Percentiles rank a stretch among this genome's conserved stretches.
phyloP scores from a whole-genome alignment of 2,113 vertebrate species.

The Bostrychus sinensis region DNA sequence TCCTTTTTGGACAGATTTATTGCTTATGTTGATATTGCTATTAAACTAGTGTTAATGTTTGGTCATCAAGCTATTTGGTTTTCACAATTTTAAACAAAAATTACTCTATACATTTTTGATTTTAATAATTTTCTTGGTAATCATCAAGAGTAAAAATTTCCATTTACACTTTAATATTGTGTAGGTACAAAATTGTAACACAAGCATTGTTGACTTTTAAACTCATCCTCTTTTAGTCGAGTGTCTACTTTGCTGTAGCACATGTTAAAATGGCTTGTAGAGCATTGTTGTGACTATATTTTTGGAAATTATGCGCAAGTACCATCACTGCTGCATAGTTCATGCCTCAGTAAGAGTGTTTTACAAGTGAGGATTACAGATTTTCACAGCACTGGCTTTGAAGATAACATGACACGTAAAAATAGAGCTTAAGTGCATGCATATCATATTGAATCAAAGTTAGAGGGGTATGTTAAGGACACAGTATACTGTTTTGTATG shows the following conservation, averaged over 20 bases:
- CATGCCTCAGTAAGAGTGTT: neutral
- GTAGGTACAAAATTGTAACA: neutral
- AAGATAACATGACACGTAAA: neutral
- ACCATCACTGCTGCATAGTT: neutral
- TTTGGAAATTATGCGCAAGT: neutral
- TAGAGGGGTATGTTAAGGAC: neutral
- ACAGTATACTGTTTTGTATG: neutral
- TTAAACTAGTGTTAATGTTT: neutral
- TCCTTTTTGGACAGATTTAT: neutral
- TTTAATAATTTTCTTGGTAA: no score
- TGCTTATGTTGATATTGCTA: neutral
- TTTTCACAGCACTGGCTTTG: neutral
- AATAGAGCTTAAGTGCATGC: neutral
- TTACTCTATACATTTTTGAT: no score
- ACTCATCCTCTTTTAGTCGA: neutral
- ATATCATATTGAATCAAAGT: slow-evolving; percentile 1
- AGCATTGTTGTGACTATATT: neutral
- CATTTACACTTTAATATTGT: neutral
- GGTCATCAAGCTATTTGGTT: no score
- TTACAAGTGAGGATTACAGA: slow-evolving; percentile 9
- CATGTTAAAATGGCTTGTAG: neutral
- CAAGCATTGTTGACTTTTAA: neutral
- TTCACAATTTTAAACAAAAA: no score
- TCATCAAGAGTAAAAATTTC: no score
- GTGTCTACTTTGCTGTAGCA: neutral